These are phyloP conservation scores for Celastrina argiolus DNA, from an alignment of 2,888 invertebrate genomes.

Conservation along the genomic window DNA sequence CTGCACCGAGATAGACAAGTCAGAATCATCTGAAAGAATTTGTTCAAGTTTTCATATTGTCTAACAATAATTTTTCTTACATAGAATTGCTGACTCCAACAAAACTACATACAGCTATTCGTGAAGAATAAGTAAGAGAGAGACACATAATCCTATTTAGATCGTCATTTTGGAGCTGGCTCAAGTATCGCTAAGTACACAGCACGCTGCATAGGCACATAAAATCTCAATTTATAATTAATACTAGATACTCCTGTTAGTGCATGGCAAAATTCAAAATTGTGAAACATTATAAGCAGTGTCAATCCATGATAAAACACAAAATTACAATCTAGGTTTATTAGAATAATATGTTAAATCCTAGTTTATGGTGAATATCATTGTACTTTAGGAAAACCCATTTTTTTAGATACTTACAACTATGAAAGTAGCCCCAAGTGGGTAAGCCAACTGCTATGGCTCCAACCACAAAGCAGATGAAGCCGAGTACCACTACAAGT, in stretches of 20 bases:
- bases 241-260: neutral
- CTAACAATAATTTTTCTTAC: neutral
- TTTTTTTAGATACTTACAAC: slow-evolving; percentile 69
- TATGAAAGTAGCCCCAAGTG: slow-evolving; percentile 91
- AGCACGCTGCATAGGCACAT: too few relatives aligned
- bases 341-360: too few relatives aligned
- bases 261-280: neutral
- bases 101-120: neutral
- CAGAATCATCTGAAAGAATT: slow-evolving; percentile 71
- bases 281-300: neutral
- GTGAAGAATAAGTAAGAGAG: neutral
- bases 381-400: neutral
- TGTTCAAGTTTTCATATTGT: slow-evolving; percentile 36
- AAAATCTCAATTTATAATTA: too few relatives aligned
- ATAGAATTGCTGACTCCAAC: neutral
- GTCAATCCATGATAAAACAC: neutral
- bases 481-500: slow-evolving; percentile 83
- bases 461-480: slow-evolving; percentile 88
- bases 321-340: neutral
- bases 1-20: slow-evolving; percentile 57
- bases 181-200: neutral
- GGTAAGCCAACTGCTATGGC: slow-evolving; percentile 90
- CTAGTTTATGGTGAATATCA: neutral
- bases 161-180: neutral
- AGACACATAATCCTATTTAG: neutral